These are phyloP conservation scores for Petrolisthes cinctipes DNA, from an alignment of 2,888 invertebrate genomes.

Conservation along the genomic window DNA sequence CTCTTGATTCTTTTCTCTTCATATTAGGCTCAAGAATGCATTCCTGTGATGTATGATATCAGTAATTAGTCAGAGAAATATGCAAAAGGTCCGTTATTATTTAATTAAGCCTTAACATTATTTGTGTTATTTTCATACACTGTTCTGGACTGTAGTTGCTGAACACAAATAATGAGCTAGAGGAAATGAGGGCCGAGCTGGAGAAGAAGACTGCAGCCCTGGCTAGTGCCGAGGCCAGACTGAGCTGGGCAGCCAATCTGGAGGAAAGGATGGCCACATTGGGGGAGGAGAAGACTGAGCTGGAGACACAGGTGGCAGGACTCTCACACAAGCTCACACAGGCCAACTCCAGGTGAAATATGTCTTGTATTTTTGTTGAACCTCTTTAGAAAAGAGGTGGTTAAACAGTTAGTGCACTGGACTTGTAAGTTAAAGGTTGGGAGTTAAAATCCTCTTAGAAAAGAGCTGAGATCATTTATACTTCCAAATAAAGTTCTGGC, in stretches of 20 bases:
- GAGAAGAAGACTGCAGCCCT: constrained; percentile 33
- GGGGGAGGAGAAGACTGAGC: constrained; percentile 58
- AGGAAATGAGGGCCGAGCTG: constrained; percentile 37
- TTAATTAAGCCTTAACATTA: not conserved
- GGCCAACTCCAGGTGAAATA: constrained; percentile 37
- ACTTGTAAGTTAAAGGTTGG: too few species aligned
- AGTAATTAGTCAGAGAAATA: not conserved
- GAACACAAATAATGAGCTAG: constrained; percentile 63
- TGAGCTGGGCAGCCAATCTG: constrained; percentile 33
- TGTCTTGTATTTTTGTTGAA: not conserved
- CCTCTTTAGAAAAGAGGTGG: not conserved
- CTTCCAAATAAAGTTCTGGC: not conserved
- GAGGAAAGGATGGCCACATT: constrained; percentile 47
- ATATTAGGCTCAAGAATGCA: not conserved
- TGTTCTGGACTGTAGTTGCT: constrained; percentile 47
- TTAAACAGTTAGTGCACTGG: not conserved
- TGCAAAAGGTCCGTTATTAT: not conserved
- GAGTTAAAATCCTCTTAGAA: not conserved
- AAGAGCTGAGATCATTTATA: not conserved
- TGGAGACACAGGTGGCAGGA: constrained; percentile 51
- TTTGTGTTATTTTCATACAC: not conserved
- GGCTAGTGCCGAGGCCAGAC: constrained; percentile 14
- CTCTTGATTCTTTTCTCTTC: not conserved
- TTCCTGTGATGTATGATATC: not conserved
- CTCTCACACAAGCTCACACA: constrained; percentile 48